Evolutionary conservation across 2,113 vertebrate species (phyloP).

Genomic region (Neoarius graeffei): DNA sequence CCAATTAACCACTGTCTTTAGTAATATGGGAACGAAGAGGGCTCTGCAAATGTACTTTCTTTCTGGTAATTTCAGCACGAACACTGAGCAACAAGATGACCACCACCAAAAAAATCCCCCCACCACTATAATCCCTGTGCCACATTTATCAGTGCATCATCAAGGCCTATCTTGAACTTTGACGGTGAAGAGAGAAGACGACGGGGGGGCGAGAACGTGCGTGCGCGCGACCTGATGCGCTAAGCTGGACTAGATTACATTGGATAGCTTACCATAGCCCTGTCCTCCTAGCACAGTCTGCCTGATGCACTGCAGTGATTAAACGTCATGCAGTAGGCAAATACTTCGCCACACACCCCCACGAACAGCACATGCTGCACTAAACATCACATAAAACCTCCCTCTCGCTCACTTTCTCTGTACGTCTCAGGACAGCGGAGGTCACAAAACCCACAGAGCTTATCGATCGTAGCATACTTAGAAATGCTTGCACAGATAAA

Average conservation of each 20-base stretch:
- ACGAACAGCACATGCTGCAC: constrained; percentile 28
- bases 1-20: neutral
- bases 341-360: constrained; percentile 4
- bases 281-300: constrained; percentile 65
- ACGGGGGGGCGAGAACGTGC: neutral
- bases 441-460: constrained; percentile 39
- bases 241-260: constrained; percentile 67
- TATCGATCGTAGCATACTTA: constrained; percentile 49
- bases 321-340: constrained; percentile 52
- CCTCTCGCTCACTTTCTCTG: constrained; percentile 9
- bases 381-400: constrained; percentile 31
- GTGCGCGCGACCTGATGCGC: constrained; percentile 60
- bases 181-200: constrained; percentile 52
- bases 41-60: neutral
- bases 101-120: too few species aligned
- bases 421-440: constrained; percentile 30
- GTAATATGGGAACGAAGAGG: neutral
- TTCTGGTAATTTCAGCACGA: neutral
- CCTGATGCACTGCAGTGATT: constrained; percentile 70
- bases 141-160: neutral
- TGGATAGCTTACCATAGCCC: constrained; percentile 67
- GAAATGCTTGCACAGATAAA: constrained; percentile 55
- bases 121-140: too few species aligned
- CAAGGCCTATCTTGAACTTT: neutral
- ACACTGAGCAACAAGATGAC: neutral